Conservation (phyloP, 2,888 invertebrate genomes). For the Galerucella pusilla region DNA sequence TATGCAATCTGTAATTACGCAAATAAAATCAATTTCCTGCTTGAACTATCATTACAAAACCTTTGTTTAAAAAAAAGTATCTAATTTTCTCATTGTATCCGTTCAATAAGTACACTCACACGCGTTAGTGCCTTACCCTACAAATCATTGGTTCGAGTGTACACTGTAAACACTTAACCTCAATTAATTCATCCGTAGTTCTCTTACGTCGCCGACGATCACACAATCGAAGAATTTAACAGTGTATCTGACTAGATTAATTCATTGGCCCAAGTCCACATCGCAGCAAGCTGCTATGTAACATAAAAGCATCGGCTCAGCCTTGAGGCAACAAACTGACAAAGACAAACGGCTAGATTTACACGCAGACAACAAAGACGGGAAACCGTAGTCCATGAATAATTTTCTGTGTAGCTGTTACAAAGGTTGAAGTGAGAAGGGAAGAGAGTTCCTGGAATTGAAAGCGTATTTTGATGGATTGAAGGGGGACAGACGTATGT, state of each 20-base stretch:
- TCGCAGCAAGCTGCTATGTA: slow-evolving; percentile 56
- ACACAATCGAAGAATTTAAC: slow-evolving; percentile 44
- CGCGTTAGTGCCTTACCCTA: slow-evolving; percentile 52
- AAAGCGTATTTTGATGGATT: slow-evolving; percentile 33
- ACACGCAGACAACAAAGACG: slow-evolving; percentile 23
- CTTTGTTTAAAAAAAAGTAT: slow-evolving; percentile 32
- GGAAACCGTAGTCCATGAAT: slow-evolving; percentile 32
- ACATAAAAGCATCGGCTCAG: slow-evolving; percentile 55
- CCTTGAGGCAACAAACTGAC: slow-evolving; percentile 51
- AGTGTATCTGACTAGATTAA: slow-evolving; percentile 56
- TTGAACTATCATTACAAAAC: slow-evolving; percentile 16
- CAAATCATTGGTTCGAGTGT: slow-evolving; percentile 56
- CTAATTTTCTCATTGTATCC: slow-evolving; percentile 39
- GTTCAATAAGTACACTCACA: slow-evolving; percentile 50
- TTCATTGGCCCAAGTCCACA: slow-evolving; percentile 57
- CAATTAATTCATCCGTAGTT: slow-evolving; percentile 2
- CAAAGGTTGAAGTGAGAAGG: slow-evolving; percentile 30
- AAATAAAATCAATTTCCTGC: slow-evolving; percentile 28
- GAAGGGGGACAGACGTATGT: slow-evolving; percentile 24
- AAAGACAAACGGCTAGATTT: slow-evolving; percentile 28
- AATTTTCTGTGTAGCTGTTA: slow-evolving; percentile 31
- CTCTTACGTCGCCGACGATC: not conserved
- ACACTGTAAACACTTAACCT: slow-evolving; percentile 48
- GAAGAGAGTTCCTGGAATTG: slow-evolving; percentile 38
- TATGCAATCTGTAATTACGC: not conserved